Evolutionary conservation across 2,113 vertebrate genomes (phyloP), one percentile per base, ranked within the genome.

Genomic region (Halcyon senegalensis): DNA sequence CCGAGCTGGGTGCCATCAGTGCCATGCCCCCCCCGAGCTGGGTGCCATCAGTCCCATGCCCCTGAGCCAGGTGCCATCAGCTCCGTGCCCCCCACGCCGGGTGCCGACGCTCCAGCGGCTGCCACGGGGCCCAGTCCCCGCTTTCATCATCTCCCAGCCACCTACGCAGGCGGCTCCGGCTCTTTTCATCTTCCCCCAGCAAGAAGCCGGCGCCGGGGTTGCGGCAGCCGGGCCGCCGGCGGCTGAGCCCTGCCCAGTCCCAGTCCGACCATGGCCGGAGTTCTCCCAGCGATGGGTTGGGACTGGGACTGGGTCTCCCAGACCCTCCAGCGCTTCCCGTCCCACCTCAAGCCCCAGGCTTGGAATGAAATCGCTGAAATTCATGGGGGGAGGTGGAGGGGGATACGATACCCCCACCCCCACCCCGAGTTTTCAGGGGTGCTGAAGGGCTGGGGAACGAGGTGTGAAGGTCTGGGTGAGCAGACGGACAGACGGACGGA

Each of bases 81-180:
- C 10, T 31, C 67, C 10, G 0, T 41, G 16, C 13, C 27, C 69
- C 15, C 24, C 1, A 2, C 5, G 5, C 43, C 6, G 3, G 59
- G 8, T 46, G 8, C 21, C 17, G 4, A 35, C 8, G 4, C 60
- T 27, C 11, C 23, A 24, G 27, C 0, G 4, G 59, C 13, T 4
- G 7, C 50, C 2, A 0, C 2, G 1, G 67, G 75, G 43, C 64
- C 35, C 1, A 0, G 1, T 28, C 46, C 58, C 3, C 2, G 3
- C 35, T 96, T 82, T 84, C 24, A 62, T 87, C 79, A 4, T 17
- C 30, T 51, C 86, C 75, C 78, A 46, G 16, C 66, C 89, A 20
- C 93, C 93, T 20, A 77, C 64, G 10, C 74, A 23, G 85, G 66
- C 82, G 11, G 70, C 81, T 87, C 69, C 7, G 5, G 64, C 5